Base-by-base conservation (phyloP, 2,888 invertebrate genomes). In the Byasa hedistus region DNA sequence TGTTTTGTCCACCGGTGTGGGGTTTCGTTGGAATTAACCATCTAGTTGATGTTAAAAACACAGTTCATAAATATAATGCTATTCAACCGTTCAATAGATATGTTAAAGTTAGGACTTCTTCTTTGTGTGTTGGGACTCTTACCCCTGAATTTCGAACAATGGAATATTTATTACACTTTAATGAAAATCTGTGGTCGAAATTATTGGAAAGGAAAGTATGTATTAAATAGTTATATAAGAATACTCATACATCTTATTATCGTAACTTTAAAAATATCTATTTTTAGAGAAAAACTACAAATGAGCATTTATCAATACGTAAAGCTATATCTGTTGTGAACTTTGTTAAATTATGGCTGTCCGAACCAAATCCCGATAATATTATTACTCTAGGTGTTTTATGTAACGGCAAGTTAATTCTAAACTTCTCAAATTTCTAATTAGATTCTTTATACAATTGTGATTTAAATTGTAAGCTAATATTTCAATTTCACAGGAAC, bases 1-100 rank as follows among this genome's bases (percentile, higher is more conserved):
- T 94, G 73, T 91, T 91, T 75, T 93, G 93, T 65, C 93, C 94
- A 12, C 93, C 94, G 39, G 94, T 94, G 7, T 94, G 94, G 94
- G 94, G 94, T 12, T 94, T 93, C 71, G 84, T 93, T 36, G 94
- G 93, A 19, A 78, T 93, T 24, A 93, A 92, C 73, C 89, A 92
- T 48, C 86, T 93, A 65, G 87, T 94, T 8, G 94, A 94, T 77
- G 77, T 93, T 21, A 82, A 80, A 66, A 92, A 90, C 55, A 92
- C 92, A n/a, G 75, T 93, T 60, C 92, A 93, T 72, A 90, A 86
- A 75, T 92, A 91, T 68, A 84, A 93, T 70, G 79, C 89, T 52
- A 92, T 91, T 75, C 80, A 87, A 69, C 93, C 94, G 0, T 92
- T 91, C 72, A 79, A 78, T 63, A 87, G 93, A 77, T 92, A 90